Base-by-base conservation (phyloP, 2,888 invertebrate species). In the Stenchaetothrips biformis region DNA sequence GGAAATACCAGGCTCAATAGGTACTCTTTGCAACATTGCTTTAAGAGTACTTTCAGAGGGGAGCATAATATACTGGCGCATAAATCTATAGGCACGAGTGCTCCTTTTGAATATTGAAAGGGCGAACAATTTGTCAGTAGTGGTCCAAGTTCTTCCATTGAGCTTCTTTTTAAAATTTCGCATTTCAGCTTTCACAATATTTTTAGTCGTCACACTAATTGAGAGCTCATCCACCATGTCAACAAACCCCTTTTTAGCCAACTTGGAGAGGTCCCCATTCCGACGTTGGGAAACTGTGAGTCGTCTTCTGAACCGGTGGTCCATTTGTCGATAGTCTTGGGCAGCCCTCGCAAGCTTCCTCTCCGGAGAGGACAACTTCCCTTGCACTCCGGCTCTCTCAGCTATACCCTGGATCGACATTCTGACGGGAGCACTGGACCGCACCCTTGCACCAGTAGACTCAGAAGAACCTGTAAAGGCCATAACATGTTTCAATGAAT, bases 71-170 rank as follows among this genome's bases (percentile, higher is more conserved):
- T 79, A 79, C 13, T 79, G 78, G 48, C 74, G 27, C 48, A 80
- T 47, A 48, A 77, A 77, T 25, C 16, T 80, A 59, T 81, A 81
- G 16, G 77, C 77, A 27, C 79, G 77, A 3, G 79, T 77, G 48
- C 81, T 81, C 47, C 80, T 47, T 67, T 81, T 81, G 53, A 49
- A 81, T 18, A 81, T 18, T 21, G 81, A 80, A 21, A 80, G 79
- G 16, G 74, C 80, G 13, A 80, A 53, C 53, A 81, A 67, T 21
- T 80, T 81, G 53, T 81, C 81, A 67, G 80, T 62, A 13, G 49
- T 13, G 6, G 81, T 48, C 48, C 53, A 80, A 21, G 74, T 78
- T 67, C 81, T 48, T 25, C 81, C 78, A 7, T 48, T 37, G 21
- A 79, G 48, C 8, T 78, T 11, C 18, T 18, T 62, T 62, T 62